These are phyloP conservation scores for Enteromius thamalakanensis DNA, from an alignment of 2,797 vertebrate species.

Conservation along the genomic window DNA sequence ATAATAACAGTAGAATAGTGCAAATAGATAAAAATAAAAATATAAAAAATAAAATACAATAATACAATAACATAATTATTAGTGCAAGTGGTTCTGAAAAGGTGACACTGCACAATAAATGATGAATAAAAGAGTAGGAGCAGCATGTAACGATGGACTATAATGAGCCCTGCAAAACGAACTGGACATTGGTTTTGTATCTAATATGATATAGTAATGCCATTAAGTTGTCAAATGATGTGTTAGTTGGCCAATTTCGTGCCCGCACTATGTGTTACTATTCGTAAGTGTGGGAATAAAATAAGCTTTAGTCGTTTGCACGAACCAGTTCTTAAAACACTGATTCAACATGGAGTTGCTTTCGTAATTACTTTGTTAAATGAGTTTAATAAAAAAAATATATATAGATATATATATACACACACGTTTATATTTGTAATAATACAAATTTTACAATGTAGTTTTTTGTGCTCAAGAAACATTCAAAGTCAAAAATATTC, in stretches of 20 bases:
- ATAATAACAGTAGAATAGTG: too few relatives aligned
- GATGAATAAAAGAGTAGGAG: too few relatives aligned
- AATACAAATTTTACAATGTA: too few relatives aligned
- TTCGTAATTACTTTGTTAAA: not conserved
- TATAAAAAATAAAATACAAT: too few relatives aligned
- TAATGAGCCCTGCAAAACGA: not conserved
- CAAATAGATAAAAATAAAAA: too few relatives aligned
- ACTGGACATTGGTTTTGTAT: not conserved
- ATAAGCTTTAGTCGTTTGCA: not conserved
- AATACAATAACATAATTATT: too few relatives aligned
- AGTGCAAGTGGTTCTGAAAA: too few relatives aligned
- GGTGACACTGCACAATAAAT: too few relatives aligned
- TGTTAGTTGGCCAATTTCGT: not conserved
- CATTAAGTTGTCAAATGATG: slow-evolving; percentile 13
- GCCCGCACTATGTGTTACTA: not conserved
- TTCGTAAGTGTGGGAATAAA: not conserved
- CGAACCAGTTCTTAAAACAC: not conserved
- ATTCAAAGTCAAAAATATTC: not conserved
- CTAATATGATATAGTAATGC: not conserved
- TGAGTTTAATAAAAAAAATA: not conserved
- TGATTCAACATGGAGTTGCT: not conserved
- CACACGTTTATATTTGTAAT: too few relatives aligned
- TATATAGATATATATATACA: too few relatives aligned
- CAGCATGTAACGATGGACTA: too few relatives aligned
- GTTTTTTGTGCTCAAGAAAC: not conserved